Evolutionary conservation across 1,140 invertebrate genomes (phyloP), one percentile per base, ranked within the genome.

Genomic region (Zaprionus vittiger): DNA sequence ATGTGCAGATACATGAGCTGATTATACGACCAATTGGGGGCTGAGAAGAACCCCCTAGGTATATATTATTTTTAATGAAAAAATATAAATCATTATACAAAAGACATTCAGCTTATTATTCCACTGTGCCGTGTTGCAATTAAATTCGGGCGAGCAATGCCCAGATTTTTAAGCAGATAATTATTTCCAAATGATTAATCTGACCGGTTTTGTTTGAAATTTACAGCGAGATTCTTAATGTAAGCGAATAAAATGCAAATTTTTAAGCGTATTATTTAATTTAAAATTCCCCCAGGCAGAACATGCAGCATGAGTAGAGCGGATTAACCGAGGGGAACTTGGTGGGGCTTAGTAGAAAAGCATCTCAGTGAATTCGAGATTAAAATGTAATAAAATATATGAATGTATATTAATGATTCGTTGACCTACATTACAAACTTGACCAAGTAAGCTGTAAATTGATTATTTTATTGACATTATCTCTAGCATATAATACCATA

Each of bases 241-340:
- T 52, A n/a, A 24, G 38, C 9, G 73, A 41, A 71, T 71, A 71
- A 64, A 70, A 59, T 17, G 17, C 49, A 59, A 64, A 71, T 59
- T 64, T 59, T 41, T 54, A 55, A 73, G 57, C 71, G 44, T 64
- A 70, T 56, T 66, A 67, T 62, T 55, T 17, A 66, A 77, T 71
- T 71, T 57, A 64, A 52, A 75, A 59, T 26, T 61, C 28, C 9
- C 26, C 12, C 34, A n/a, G 9, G 4, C 38, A 15, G 9, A 17
- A n/a, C 41, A 56, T 34, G 31, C 31, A 34, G 9, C 31, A 34
- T 11, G 9, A 34, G 9, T 34, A 34, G 31, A 11, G 14, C 2
- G 47, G 34, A 61, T 73, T 67, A 54, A 31, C 17, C 4, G n/a
- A 15, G 12, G 22, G 44, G 54, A 11, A 12, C 6, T 15, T 49